Evolutionary conservation across 1,140 invertebrate species (phyloP).

Genomic region (Nasonia longicornis): DNA sequence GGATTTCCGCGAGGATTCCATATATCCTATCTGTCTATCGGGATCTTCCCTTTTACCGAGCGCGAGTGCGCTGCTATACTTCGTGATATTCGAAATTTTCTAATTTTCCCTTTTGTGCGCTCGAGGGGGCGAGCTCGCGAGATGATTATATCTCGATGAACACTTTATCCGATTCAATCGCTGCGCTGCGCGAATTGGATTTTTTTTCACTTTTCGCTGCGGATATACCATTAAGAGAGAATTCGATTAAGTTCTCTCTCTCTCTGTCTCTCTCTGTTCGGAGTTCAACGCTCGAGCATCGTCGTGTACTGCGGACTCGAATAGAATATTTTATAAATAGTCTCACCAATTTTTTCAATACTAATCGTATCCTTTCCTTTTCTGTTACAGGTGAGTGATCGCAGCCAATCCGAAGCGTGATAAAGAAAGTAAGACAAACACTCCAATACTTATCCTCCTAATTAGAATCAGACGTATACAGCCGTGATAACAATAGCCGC

Average conservation of each 20-base stretch:
- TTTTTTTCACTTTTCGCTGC: constrained; percentile 8
- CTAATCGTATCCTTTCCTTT: neutral
- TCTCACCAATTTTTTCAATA: neutral
- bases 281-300: neutral
- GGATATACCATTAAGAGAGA: constrained; percentile 22
- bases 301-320: neutral
- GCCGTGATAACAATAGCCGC: neutral
- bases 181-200: constrained; percentile 3
- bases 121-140: neutral
- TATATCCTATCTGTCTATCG: neutral
- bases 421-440: neutral
- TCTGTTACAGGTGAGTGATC: constrained; percentile 40
- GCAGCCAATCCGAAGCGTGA: neutral
- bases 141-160: constrained; percentile 29
- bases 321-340: neutral
- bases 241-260: constrained; percentile 32
- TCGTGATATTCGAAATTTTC: constrained; percentile 1
- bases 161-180: constrained; percentile 27
- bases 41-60: neutral
- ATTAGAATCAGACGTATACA: neutral
- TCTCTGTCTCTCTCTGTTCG: neutral
- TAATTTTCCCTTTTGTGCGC: constrained; percentile 19
- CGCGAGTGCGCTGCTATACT: neutral
- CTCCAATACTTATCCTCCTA: neutral
- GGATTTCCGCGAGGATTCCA: neutral